Evolutionary conservation across 2,888 invertebrate species (phyloP).

Genomic region (Zygothrica quintamaculata): DNA sequence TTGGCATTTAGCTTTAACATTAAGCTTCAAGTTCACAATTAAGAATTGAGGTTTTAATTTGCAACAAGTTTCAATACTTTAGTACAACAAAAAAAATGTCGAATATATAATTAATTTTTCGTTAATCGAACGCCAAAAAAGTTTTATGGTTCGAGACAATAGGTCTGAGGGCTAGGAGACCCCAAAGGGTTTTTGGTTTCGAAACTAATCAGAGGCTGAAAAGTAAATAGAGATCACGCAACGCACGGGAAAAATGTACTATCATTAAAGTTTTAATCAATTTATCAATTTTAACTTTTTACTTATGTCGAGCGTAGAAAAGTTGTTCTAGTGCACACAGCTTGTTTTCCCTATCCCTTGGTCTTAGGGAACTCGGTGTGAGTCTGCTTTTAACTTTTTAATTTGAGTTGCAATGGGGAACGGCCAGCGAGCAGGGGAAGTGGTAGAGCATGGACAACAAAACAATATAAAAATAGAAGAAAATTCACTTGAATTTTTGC

Average conservation of each 20-base stretch:
- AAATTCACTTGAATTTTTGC: conserved; percentile 71
- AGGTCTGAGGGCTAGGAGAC: conserved; percentile 33
- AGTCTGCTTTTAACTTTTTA: conserved; percentile 70
- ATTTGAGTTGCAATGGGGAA: conserved; percentile 38
- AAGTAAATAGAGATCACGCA: conserved; percentile 37
- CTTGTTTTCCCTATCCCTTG: conserved; percentile 12
- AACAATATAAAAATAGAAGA: conserved; percentile 29
- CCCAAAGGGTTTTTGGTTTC: not conserved
- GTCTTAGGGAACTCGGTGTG: not conserved
- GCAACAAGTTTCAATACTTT: conserved; percentile 9
- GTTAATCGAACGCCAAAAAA: conserved; percentile 47
- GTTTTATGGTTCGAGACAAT: conserved; percentile 49
- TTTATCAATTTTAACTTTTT: conserved; percentile 81
- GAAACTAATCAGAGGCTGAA: conserved; percentile 57
- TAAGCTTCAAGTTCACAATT: too few species aligned
- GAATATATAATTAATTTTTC: conserved; percentile 63
- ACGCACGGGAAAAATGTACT: conserved; percentile 40
- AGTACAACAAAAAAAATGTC: conserved; percentile 10
- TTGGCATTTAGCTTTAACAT: too few species aligned
- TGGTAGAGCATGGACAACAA: conserved; percentile 11
- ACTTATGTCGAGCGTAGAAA: conserved; percentile 43
- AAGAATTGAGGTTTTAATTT: not conserved
- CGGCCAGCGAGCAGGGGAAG: not conserved
- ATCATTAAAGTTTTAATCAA: conserved; percentile 81
- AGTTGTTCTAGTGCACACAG: conserved; percentile 54